Evolutionary conservation across 2,888 invertebrate genomes (phyloP).

Genomic region (Lymantria monacha): DNA sequence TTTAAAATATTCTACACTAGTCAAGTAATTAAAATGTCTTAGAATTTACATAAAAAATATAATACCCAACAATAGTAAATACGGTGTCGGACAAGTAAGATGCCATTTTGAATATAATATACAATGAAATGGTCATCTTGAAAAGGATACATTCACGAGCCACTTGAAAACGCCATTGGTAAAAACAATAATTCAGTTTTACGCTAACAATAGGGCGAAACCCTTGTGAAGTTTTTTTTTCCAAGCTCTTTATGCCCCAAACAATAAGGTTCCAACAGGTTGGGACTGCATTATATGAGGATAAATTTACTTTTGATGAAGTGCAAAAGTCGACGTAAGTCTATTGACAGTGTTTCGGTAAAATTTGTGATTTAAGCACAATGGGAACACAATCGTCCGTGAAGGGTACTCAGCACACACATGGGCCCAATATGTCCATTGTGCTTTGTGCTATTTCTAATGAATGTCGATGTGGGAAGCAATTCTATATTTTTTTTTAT

Average conservation of each 20-base stretch:
- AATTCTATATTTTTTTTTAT: conserved; percentile 35
- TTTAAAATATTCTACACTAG: too few species aligned
- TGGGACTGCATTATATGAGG: conserved; percentile 59
- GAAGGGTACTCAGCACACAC: conserved; percentile 65
- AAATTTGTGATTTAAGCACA: conserved; percentile 60
- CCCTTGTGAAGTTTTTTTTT: conserved; percentile 47
- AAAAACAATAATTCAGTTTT: conserved; percentile 73
- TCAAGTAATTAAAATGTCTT: conserved; percentile 12
- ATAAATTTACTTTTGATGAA: conserved; percentile 80
- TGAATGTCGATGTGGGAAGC: conserved; percentile 62
- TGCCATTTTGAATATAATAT: conserved; percentile 35
- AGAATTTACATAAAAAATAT: conserved; percentile 12
- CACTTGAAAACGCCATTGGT: conserved; percentile 58
- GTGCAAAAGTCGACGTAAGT: conserved; percentile 74
- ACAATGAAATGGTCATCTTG: conserved; percentile 45
- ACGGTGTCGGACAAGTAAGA: conserved; percentile 34
- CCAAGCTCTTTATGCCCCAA: conserved; percentile 40
- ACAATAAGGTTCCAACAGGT: conserved; percentile 64
- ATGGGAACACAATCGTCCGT: conserved; percentile 59
- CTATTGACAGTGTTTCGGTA: conserved; percentile 63
- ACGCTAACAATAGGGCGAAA: conserved; percentile 35
- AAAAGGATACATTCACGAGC: conserved; percentile 51
- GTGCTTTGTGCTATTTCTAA: conserved; percentile 59
- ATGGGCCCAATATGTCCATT: conserved; percentile 74
- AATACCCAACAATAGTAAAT: conserved; percentile 10